phyloP scores from a whole-genome alignment of 2,797 vertebrate species.

The Poeciliopsis paucimaculata region DNA sequence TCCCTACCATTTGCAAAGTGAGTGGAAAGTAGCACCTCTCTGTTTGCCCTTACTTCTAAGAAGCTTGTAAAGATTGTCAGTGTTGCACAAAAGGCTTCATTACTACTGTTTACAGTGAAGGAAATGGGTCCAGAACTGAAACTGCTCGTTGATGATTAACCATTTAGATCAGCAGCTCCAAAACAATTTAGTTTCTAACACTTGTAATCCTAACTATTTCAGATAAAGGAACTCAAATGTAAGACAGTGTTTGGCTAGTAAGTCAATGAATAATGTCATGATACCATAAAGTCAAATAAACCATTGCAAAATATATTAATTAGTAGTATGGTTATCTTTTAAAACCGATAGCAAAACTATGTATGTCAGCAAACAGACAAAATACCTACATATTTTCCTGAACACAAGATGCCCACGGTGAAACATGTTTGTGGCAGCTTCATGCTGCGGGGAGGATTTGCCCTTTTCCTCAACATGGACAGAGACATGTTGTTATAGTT shows the following conservation, averaged over 20 bases:
- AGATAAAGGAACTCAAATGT: background rate
- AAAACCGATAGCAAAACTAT: background rate
- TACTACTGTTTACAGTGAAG: slow-evolving; percentile 4
- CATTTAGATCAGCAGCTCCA: background rate
- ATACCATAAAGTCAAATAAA: background rate
- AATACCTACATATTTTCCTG: background rate
- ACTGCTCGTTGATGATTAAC: background rate
- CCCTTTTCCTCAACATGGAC: background rate
- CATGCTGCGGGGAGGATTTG: background rate
- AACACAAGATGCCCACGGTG: background rate
- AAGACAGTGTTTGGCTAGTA: background rate
- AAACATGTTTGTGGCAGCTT: background rate
- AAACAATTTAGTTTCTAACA: background rate
- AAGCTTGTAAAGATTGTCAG: slow-evolving; percentile 52
- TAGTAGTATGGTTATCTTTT: background rate
- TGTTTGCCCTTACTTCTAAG: slow-evolving; percentile 47
- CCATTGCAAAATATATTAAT: background rate
- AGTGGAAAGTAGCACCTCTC: slow-evolving; percentile 61
- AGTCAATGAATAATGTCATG: background rate
- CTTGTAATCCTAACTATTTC: background rate
- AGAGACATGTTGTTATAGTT: background rate
- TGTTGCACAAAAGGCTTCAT: slow-evolving; percentile 15
- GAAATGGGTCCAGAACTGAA: slow-evolving; percentile 10
- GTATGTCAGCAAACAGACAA: background rate
- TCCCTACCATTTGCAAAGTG: slow-evolving; percentile 56